Evolutionary conservation across 2,113 vertebrate species (phyloP), one percentile per base, ranked within the genome.

Genomic region (Phylloscopus trochiloides): DNA sequence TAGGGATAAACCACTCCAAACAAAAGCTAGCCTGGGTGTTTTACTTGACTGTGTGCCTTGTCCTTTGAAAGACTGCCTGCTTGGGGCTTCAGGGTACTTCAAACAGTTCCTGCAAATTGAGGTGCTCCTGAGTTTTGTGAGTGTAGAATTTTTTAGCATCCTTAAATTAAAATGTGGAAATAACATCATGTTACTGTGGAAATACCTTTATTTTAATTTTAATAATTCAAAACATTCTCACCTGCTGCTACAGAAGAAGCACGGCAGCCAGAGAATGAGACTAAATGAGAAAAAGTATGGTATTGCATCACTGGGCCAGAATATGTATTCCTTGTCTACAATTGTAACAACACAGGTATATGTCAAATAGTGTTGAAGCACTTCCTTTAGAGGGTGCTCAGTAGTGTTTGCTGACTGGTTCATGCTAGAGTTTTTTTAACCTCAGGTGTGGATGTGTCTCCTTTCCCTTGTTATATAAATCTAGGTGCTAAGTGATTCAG

Each of bases 161-260:
- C 14, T 57, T 65, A 57, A 67, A 66, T 67, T 34, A 59, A 86
- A 71, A 79, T 20, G 7, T 76, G 36, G 29, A 82, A 59, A 36
- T 54, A 59, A 20, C 0, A 1, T 32, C 4, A 7, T 17, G 4
- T 38, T 76, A 29, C 24, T 28, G 29, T 62, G 57, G 50, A 88
- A 92, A 24, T 50, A 7, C 50, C 32, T 70, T 94, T n/a, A 47
- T 81, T 91, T 59, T 76, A 34, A 45, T 71, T 86, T 71, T 75
- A 68, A 5, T n/a, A 12, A 19, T 89, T 81, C 12, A 9, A 81
- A 79, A 48, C 15, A 4, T 80, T 93, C 88, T 88, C 10, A 42
- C 19, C 19, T 67, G 38, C 48, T 54, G 7, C 58, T 82, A 55
- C 42, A 43, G 50, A 78, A 29, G 25, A 47, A 82, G 22, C 14